Percentiles rank a stretch among this genome's conserved stretches.
Evolutionary conservation across 1,140 invertebrate genomes (phyloP).

Genomic region (Drosophila equinoxialis): DNA sequence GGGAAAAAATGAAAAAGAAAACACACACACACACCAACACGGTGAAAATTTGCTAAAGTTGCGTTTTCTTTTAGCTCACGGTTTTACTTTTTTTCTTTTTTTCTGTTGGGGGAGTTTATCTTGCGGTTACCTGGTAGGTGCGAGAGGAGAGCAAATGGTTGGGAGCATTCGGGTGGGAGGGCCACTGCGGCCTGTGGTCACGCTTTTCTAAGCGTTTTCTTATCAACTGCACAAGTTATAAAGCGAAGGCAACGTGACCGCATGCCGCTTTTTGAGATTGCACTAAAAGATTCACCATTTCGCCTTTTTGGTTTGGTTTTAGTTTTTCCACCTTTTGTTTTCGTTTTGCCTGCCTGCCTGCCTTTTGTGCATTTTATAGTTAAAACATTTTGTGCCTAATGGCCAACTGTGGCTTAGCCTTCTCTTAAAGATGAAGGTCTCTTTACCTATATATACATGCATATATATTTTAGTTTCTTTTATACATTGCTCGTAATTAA

Average conservation of each 20-base stretch:
- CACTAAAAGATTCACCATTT: constrained; percentile 70
- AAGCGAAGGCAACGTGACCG: constrained; percentile 62
- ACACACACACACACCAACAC: constrained; percentile 44
- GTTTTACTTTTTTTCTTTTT: constrained; percentile 6
- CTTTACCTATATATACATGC: background rate
- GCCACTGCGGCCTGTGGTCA: constrained; percentile 54
- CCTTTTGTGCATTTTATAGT: constrained; percentile 11
- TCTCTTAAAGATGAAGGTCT: constrained; percentile 28
- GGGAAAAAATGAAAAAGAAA: constrained; percentile 8
- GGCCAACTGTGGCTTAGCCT: constrained; percentile 54
- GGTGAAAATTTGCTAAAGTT: constrained; percentile 72
- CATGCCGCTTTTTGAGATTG: constrained; percentile 65
- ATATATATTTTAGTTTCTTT: constrained; percentile 12
- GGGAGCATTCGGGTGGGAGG: no score
- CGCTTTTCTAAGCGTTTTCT: constrained; percentile 80
- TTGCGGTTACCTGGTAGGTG: constrained; percentile 59
- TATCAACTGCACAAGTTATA: constrained; percentile 45
- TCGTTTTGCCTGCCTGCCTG: background rate
- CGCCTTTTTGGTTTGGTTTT: constrained; percentile 21
- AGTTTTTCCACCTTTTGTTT: constrained; percentile 3
- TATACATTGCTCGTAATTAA: constrained; percentile 62
- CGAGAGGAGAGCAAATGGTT: background rate
- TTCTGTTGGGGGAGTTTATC: constrained; percentile 63
- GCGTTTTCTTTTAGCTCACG: constrained; percentile 57
- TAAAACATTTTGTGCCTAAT: constrained; percentile 52